Evolutionary conservation across 2,888 invertebrate species (phyloP).

Genomic region (Acanthopleura granulata): DNA sequence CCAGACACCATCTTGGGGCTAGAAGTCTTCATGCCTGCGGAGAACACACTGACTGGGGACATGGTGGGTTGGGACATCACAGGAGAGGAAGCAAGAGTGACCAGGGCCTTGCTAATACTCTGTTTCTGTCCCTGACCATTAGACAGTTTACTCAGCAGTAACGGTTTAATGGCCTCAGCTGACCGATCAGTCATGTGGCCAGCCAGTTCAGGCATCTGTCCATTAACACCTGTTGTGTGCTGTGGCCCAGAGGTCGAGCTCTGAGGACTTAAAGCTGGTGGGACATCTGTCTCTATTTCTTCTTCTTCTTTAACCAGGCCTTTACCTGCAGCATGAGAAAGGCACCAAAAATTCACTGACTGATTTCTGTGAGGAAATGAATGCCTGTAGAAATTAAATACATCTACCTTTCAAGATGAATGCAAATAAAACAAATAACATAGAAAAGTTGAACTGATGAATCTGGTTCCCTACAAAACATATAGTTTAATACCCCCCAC

Average conservation of each 20-base stretch:
- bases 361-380: too few species aligned
- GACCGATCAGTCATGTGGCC: not conserved
- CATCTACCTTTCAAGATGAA: too few species aligned
- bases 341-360: too few species aligned
- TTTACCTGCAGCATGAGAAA: not conserved
- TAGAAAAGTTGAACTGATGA: too few species aligned
- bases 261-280: slow-evolving; percentile 35
- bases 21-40: not conserved
- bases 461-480: too few species aligned
- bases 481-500: too few species aligned
- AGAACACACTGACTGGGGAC: not conserved
- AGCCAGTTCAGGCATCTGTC: slow-evolving; percentile 23
- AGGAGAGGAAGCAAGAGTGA: not conserved
- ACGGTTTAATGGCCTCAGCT: not conserved
- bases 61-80: not conserved
- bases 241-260: slow-evolving; percentile 31
- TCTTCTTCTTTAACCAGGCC: not conserved
- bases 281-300: slow-evolving; percentile 9
- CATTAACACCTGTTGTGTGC: slow-evolving; percentile 30
- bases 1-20: not conserved
- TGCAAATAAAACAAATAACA: too few species aligned
- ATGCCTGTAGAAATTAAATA: too few species aligned
- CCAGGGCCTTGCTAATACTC: not conserved
- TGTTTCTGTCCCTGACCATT: not conserved
- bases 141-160: not conserved